These are phyloP conservation scores for Calliphora vomitoria DNA, from an alignment of 2,888 invertebrate species.

Conservation along the genomic window DNA sequence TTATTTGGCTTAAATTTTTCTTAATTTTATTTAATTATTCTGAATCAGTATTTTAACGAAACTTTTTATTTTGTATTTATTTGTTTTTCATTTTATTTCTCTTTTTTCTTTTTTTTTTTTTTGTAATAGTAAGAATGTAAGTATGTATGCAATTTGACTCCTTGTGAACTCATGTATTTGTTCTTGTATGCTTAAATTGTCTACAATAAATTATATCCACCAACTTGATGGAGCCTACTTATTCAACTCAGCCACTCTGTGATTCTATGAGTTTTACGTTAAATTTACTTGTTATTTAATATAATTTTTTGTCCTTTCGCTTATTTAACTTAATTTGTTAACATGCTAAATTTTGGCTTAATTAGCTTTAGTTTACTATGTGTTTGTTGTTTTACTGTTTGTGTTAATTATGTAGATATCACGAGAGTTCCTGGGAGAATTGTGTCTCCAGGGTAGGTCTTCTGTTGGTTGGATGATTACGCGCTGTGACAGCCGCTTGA, in stretches of 20 bases:
- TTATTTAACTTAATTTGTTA: slow-evolving; percentile 70
- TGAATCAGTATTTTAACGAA: slow-evolving; percentile 63
- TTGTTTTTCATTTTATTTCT: slow-evolving; percentile 11
- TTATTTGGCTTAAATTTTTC: slow-evolving; percentile 56
- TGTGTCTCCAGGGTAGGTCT: slow-evolving; percentile 85
- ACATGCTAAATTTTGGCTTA: slow-evolving; percentile 56
- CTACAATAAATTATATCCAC: slow-evolving; percentile 15
- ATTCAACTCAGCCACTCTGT: slow-evolving; percentile 48
- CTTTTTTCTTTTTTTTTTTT: neutral
- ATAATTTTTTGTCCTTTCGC: slow-evolving; percentile 32
- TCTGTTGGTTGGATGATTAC: slow-evolving; percentile 79
- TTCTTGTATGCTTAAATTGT: slow-evolving; percentile 22
- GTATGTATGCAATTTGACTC: slow-evolving; percentile 22
- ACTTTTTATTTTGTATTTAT: slow-evolving; percentile 53
- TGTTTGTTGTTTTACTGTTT: slow-evolving; percentile 72
- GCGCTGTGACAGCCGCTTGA: slow-evolving; percentile 78
- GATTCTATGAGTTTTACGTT: slow-evolving; percentile 41
- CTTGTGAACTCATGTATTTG: neutral
- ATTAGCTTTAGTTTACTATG: slow-evolving; percentile 57
- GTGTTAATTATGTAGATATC: slow-evolving; percentile 85
- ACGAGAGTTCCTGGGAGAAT: slow-evolving; percentile 85
- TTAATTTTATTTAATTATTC: slow-evolving; percentile 50
- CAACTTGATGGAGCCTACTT: slow-evolving; percentile 8
- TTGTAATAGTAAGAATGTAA: slow-evolving; percentile 56
- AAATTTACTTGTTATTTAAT: slow-evolving; percentile 9